A percentile compares a stretch with the other conserved stretches of the same genome.
phyloP scores from a whole-genome alignment of 2,888 invertebrate species.

The Lamproptera curius region DNA sequence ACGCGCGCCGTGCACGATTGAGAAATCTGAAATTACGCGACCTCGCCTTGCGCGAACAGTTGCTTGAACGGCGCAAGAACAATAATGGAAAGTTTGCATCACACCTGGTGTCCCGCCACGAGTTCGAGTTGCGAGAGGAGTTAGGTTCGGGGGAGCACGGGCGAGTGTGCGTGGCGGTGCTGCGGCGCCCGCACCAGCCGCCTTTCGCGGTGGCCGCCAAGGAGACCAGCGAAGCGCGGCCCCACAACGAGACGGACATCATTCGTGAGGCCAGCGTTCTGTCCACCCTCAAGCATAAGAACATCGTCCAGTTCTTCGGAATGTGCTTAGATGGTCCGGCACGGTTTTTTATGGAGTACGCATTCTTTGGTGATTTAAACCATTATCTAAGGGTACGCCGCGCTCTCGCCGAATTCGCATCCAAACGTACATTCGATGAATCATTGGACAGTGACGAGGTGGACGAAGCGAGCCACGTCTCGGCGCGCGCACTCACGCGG shows the following conservation, averaged over 20 bases:
- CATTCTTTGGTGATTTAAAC: slow-evolving; percentile 92
- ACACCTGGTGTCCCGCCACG: slow-evolving; percentile 35
- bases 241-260: slow-evolving; percentile 80
- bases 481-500: slow-evolving; percentile 44
- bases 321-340: slow-evolving; percentile 88
- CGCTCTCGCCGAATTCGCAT: slow-evolving; percentile 81
- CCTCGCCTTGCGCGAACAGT: slow-evolving; percentile 24
- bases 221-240: slow-evolving; percentile 82
- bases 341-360: slow-evolving; percentile 93
- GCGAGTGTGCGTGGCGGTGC: slow-evolving; percentile 43
- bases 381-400: slow-evolving; percentile 85
- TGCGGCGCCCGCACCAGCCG: slow-evolving; percentile 34
- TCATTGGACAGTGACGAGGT: slow-evolving; percentile 75
- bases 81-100: slow-evolving; percentile 30
- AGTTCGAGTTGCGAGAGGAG: slow-evolving; percentile 37
- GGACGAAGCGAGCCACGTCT: slow-evolving; percentile 58
- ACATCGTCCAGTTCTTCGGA: slow-evolving; percentile 89
- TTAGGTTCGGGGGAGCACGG: slow-evolving; percentile 54
- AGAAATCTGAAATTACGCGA: slow-evolving; percentile 36
- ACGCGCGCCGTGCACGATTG: slow-evolving; percentile 77
- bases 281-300: slow-evolving; percentile 90
- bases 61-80: slow-evolving; percentile 35
- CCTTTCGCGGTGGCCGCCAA: slow-evolving; percentile 87
- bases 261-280: slow-evolving; percentile 93
- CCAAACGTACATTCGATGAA: slow-evolving; percentile 78